Base-by-base conservation (phyloP, 2,797 vertebrate genomes). In the Etheostoma perlongum region DNA sequence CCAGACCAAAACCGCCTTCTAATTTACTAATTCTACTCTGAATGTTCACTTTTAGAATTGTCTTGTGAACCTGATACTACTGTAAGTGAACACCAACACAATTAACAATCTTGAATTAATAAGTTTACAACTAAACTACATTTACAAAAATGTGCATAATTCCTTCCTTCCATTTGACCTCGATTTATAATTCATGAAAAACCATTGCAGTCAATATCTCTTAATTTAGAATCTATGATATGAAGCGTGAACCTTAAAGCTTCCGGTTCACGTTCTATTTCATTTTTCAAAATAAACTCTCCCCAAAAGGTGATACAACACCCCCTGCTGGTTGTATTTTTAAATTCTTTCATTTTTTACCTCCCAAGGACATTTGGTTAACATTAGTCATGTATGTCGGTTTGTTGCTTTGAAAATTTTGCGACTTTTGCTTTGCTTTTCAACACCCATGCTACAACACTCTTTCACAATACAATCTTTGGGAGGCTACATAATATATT, bases 211-310 rank as follows among this genome's bases (percentile, higher is more conserved):
- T 10, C 14, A 44, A 2, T 16, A 19, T 7, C 4, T 73, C 11
- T 4, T 0, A 5, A 40, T 30, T 25, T 10, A 77, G 4, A 51
- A 92, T 89, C 85, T 89, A 6, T 72, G 83, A 14, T 1, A 2
- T 2, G 19, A 18, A 25, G 4, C n/a, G 4, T 21, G 12, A 12
- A 30, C 0, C 0, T 44, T 51, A 73, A 42, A 52, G 19, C 83
- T 89, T 93, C 90, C 89, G 90, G 90, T 73, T 75, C 44, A 65
- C 13, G 0, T 18, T 51, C 4, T 23, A 21, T 6, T 59, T 55
- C 33, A 18, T 36, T 72, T 67, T 74, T 72, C 40, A 71, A 67
- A 83, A 78, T 69, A 75, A 70, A 71, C 1, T 46, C 9, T 9
- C 2, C 6, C 13, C n/a, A 15, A 5, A 5, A 2, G 1, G 5